Evolutionary conservation across 2,888 invertebrate species (phyloP).

Genomic region (Apocheima hispidaria): DNA sequence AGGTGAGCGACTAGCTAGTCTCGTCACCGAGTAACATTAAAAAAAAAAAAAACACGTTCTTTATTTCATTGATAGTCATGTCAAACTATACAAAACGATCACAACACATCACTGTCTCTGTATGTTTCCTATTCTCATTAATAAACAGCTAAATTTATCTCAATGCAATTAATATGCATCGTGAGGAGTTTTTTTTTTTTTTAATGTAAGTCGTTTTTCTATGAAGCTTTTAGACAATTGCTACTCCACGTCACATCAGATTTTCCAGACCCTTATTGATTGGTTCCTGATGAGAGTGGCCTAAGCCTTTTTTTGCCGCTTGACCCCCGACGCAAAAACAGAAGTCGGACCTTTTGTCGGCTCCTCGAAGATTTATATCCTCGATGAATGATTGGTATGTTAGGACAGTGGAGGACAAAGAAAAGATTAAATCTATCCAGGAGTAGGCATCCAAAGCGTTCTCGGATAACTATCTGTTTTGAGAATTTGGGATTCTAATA

Average conservation of each 20-base stretch:
- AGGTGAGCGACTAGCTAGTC: too few species aligned
- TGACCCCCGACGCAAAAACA: constrained; percentile 72
- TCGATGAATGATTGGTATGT: constrained; percentile 66
- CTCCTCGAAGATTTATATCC: constrained; percentile 71
- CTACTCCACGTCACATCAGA: constrained; percentile 31
- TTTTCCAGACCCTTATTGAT: constrained; percentile 62
- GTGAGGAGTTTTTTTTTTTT: too few species aligned
- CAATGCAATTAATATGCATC: too few species aligned
- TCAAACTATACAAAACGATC: too few species aligned
- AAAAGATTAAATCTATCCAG: constrained; percentile 53
- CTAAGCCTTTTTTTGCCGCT: constrained; percentile 65
- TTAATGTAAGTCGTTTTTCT: not conserved
- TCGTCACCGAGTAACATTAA: too few species aligned
- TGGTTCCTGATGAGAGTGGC: constrained; percentile 59
- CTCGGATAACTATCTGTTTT: constrained; percentile 42
- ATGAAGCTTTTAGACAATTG: constrained; percentile 8
- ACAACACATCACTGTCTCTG: too few species aligned
- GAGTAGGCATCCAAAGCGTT: constrained; percentile 37
- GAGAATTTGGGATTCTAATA: constrained; percentile 32
- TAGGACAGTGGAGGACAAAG: constrained; percentile 49
- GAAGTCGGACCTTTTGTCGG: constrained; percentile 67
- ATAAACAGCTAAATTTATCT: too few species aligned
- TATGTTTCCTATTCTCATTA: too few species aligned
- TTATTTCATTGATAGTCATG: too few species aligned
- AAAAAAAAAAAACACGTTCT: too few species aligned